Conservation (phyloP, 2,797 vertebrate genomes). For the Gambelia wislizenii region DNA sequence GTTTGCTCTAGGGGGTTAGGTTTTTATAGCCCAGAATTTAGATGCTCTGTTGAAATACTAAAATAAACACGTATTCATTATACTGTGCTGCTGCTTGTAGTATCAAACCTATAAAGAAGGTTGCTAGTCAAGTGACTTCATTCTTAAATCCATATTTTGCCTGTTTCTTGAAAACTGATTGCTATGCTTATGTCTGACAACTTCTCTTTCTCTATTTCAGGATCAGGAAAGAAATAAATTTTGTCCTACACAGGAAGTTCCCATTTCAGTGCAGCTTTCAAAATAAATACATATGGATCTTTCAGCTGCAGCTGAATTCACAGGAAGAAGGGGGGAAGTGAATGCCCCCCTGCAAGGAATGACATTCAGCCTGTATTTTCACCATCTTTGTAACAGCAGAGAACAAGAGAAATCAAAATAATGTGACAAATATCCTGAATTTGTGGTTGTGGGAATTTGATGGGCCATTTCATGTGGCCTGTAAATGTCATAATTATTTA, state of each 20-base stretch:
- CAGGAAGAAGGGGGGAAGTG: neutral
- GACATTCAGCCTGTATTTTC: conserved; percentile 25
- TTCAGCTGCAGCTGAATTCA: neutral
- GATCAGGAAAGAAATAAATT: conserved; percentile 70
- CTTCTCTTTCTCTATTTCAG: conserved; percentile 71
- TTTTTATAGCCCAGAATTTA: neutral
- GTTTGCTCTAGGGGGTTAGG: neutral
- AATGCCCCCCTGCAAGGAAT: too few relatives aligned
- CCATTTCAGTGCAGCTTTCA: neutral
- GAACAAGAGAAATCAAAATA: conserved; percentile 42
- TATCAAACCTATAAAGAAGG: neutral
- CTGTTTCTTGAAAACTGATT: conserved; percentile 36
- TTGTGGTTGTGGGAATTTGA: conserved; percentile 14
- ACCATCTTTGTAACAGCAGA: conserved; percentile 14
- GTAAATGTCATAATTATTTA: conserved; percentile 39
- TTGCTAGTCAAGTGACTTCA: neutral
- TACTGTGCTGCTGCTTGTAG: neutral
- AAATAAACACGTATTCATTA: neutral
- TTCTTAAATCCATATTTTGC: neutral
- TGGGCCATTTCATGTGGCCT: conserved; percentile 10
- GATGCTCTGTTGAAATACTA: neutral
- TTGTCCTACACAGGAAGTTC: conserved; percentile 1
- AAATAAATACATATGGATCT: conserved; percentile 13
- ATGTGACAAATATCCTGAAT: neutral
- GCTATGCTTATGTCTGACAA: conserved; percentile 34